phyloP scores from a whole-genome alignment of 2,797 vertebrate genomes.

The Cirrhinus mrigala region DNA sequence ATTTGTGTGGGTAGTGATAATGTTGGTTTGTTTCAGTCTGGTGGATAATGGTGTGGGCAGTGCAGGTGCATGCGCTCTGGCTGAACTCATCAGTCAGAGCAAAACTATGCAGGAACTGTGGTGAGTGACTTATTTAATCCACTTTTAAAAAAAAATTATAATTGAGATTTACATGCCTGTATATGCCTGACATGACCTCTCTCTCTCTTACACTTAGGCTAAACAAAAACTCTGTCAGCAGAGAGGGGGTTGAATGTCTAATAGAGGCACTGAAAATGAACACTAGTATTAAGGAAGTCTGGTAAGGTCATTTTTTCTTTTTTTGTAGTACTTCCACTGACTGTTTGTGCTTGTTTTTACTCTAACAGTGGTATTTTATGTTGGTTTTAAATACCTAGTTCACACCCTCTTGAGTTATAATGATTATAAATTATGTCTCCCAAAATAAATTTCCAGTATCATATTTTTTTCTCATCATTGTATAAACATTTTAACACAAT shows the following conservation, averaged over 20 bases:
- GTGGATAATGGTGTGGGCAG: constrained; percentile 85
- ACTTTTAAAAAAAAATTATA: neutral
- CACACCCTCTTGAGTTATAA: neutral
- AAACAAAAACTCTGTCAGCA: constrained; percentile 82
- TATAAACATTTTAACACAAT: neutral
- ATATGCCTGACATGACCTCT: neutral
- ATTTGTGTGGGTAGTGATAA: neutral
- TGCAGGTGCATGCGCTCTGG: constrained; percentile 80
- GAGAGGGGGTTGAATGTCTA: constrained; percentile 78
- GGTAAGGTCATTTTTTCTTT: constrained; percentile 70
- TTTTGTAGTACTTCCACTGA: neutral
- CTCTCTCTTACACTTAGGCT: constrained; percentile 73
- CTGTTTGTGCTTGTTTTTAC: neutral
- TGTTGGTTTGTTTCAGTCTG: constrained; percentile 72
- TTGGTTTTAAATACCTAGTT: neutral
- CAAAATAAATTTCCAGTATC: neutral
- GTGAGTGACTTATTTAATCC: constrained; percentile 69
- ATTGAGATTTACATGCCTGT: neutral
- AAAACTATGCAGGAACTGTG: constrained; percentile 81
- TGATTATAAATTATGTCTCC: neutral
- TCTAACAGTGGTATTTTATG: neutral
- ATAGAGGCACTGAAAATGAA: constrained; percentile 79
- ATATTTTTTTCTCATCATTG: neutral
- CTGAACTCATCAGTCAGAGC: constrained; percentile 79
- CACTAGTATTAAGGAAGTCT: constrained; percentile 78